Evolutionary conservation across 2,888 invertebrate species (phyloP).

Genomic region (Matsumyia berberina): DNA sequence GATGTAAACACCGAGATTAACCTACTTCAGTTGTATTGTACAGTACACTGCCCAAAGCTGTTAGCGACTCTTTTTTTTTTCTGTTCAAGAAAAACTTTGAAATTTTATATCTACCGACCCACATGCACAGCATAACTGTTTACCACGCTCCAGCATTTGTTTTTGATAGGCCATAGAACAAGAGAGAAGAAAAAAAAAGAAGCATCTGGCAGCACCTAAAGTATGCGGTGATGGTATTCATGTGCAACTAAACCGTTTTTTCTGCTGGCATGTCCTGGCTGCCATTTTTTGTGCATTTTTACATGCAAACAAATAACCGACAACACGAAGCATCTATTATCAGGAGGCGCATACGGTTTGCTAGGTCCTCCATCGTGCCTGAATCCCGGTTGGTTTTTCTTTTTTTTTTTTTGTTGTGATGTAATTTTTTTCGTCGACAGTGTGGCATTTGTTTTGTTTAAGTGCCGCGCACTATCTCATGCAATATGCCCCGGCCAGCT

Average conservation of each 20-base stretch:
- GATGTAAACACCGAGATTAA: conserved; percentile 73
- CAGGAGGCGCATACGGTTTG: conserved; percentile 50
- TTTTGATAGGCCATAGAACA: conserved; percentile 68
- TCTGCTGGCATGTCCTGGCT: conserved; percentile 53
- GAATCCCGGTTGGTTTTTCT: background rate
- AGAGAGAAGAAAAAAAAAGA: conserved; percentile 7
- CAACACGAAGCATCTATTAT: conserved; percentile 70
- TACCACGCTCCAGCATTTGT: conserved; percentile 56
- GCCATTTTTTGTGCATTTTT: conserved; percentile 36
- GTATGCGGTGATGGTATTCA: conserved; percentile 60
- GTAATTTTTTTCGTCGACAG: conserved; percentile 30
- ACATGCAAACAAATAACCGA: conserved; percentile 69
- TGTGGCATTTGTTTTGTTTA: conserved; percentile 20
- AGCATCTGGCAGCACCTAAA: conserved; percentile 37
- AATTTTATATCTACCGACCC: conserved; percentile 50
- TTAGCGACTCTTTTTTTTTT: conserved; percentile 31
- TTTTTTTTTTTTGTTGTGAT: conserved; percentile 7
- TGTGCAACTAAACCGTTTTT: conserved; percentile 60
- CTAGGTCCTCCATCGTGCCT: conserved; percentile 1
- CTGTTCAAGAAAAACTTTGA: conserved; percentile 54
- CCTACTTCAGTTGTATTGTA: conserved; percentile 64
- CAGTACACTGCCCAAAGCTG: conserved; percentile 49
- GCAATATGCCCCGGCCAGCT: conserved; percentile 36
- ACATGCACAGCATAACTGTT: conserved; percentile 46
- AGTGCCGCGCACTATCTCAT: conserved; percentile 16